phyloP scores from a whole-genome alignment of 2,888 invertebrate genomes.

The Troides oblongomaculatus region DNA sequence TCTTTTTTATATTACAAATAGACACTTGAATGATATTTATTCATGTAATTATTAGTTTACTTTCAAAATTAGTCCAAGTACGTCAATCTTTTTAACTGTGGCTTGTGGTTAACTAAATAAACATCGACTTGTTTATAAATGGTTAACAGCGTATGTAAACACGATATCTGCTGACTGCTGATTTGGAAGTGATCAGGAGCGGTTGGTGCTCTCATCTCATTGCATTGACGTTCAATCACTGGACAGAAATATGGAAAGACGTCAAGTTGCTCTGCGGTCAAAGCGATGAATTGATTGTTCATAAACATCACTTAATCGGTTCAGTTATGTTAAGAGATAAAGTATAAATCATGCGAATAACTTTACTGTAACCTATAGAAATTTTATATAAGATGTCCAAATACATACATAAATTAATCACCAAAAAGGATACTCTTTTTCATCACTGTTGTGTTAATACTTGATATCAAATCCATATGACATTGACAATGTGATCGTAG shows the following conservation, averaged over 20 bases:
- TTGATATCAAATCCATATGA: too few relatives aligned
- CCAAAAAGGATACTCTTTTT: too few relatives aligned
- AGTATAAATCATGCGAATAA: not conserved
- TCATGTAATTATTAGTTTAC: not conserved
- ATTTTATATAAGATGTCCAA: too few relatives aligned
- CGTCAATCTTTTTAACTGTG: constrained; percentile 25
- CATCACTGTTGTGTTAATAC: too few relatives aligned
- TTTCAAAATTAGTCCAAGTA: not conserved
- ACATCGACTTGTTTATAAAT: constrained; percentile 49
- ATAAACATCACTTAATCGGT: constrained; percentile 4
- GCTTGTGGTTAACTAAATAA: constrained; percentile 53
- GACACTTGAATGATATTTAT: too few relatives aligned
- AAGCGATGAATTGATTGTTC: constrained; percentile 32
- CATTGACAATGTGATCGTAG: too few relatives aligned
- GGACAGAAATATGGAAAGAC: constrained; percentile 37
- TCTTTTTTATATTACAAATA: too few relatives aligned
- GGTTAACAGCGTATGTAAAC: constrained; percentile 69
- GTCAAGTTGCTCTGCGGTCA: constrained; percentile 43
- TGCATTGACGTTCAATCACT: constrained; percentile 44
- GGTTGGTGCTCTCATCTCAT: constrained; percentile 52
- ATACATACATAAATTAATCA: too few relatives aligned
- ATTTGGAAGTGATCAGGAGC: constrained; percentile 47
- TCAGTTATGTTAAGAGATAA: constrained; percentile 1
- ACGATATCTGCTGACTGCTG: constrained; percentile 50
- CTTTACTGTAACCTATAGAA: not conserved